Percentiles rank a stretch among this genome's conserved stretches.
Conservation (phyloP, 2,113 vertebrate species). For the Pseudonaja textilis region DNA sequence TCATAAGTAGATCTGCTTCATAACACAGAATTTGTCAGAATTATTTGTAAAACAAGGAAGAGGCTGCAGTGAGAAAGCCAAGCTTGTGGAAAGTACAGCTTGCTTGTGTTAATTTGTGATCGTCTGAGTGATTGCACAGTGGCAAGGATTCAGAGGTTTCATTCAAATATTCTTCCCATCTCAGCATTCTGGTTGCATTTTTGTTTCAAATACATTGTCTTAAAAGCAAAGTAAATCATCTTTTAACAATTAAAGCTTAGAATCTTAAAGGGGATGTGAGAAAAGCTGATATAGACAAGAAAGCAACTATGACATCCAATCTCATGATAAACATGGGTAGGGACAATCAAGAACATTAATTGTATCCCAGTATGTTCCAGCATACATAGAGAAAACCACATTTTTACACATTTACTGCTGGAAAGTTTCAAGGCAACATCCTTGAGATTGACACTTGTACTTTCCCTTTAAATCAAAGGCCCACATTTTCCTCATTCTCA, state of each 20-base stretch:
- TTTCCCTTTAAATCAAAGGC: conserved; percentile 78
- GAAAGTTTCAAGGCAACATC: conserved; percentile 48
- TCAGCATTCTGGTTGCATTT: conserved; percentile 56
- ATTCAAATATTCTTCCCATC: conserved; percentile 65
- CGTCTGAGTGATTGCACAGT: conserved; percentile 78
- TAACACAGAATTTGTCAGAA: conserved; percentile 59
- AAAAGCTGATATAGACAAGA: conserved; percentile 46
- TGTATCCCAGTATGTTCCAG: not conserved
- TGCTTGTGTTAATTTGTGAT: conserved; percentile 55
- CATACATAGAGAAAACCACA: conserved; percentile 1
- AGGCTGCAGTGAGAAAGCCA: conserved; percentile 75
- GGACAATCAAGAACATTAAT: conserved; percentile 22
- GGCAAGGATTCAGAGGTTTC: conserved; percentile 79
- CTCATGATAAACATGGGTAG: conserved; percentile 1
- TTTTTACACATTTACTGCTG: conserved; percentile 28
- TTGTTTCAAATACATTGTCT: conserved; percentile 65
- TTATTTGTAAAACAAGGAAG: conserved; percentile 53
- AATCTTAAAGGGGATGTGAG: conserved; percentile 79
- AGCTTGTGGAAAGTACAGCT: conserved; percentile 63
- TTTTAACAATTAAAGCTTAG: conserved; percentile 65
- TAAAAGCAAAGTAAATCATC: conserved; percentile 30
- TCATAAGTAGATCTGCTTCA: conserved; percentile 52
- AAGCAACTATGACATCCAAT: not conserved
- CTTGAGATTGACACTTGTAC: conserved; percentile 65
- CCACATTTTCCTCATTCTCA: conserved; percentile 86